phyloP scores from a whole-genome alignment of 2,888 invertebrate species.

The Orchesellides sinensis region DNA sequence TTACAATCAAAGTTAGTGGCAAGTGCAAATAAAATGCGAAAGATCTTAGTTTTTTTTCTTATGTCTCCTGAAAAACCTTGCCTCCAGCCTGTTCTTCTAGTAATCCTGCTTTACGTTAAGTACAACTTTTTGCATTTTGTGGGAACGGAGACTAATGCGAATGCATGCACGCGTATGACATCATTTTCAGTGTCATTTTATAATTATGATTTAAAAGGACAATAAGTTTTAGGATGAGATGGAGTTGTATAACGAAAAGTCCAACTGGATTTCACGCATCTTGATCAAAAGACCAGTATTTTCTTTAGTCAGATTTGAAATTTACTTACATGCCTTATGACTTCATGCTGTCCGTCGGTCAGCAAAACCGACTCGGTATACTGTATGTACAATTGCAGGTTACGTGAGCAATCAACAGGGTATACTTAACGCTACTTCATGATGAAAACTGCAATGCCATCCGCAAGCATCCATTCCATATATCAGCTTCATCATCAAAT shows the following conservation, averaged over 20 bases:
- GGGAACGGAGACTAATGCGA: no score
- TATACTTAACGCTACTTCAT: neutral
- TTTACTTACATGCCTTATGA: no score
- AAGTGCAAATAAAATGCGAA: constrained; percentile 32
- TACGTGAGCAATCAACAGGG: no score
- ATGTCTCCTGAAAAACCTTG: neutral
- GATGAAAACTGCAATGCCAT: constrained; percentile 2
- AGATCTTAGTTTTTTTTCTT: neutral
- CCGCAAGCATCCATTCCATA: neutral
- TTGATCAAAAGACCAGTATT: neutral
- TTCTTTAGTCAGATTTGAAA: no score
- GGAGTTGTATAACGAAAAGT: neutral
- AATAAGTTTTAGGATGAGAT: constrained; percentile 10
- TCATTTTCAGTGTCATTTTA: constrained; percentile 6
- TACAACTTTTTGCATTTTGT: no score
- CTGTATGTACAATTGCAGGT: constrained; percentile 5
- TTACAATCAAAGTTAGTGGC: neutral
- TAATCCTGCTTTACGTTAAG: no score
- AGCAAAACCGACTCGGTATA: no score
- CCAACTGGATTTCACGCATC: neutral
- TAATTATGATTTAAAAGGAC: constrained; percentile 28
- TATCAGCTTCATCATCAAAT: constrained; percentile 7
- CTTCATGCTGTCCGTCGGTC: no score
- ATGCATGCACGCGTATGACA: neutral
- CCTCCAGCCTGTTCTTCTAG: no score